phyloP scores from a whole-genome alignment of 2,888 invertebrate genomes.

The Spilarctia lutea region DNA sequence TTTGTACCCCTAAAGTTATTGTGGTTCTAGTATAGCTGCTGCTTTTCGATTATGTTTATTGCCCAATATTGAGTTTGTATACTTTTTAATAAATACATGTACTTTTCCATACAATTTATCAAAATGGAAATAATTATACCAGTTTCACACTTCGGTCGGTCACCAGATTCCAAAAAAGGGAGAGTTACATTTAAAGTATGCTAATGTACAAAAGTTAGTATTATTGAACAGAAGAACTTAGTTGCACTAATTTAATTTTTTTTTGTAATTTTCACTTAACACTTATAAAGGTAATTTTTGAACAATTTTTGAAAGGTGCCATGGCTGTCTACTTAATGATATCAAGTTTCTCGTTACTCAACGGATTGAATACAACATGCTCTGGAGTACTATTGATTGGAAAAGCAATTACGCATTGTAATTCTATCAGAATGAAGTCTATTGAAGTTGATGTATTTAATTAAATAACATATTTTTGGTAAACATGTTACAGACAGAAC shows the following conservation, averaged over 20 bases:
- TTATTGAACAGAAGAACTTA: not conserved
- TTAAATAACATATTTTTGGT: not conserved
- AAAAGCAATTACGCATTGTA: not conserved
- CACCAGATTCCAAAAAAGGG: too few species aligned
- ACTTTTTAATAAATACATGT: too few species aligned
- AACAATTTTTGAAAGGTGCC: not conserved
- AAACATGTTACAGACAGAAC: not conserved
- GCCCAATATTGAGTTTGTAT: too few species aligned
- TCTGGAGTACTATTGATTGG: not conserved
- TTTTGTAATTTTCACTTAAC: not conserved
- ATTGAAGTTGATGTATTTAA: not conserved
- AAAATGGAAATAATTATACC: too few species aligned
- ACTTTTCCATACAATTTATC: too few species aligned
- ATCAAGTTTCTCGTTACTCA: not conserved
- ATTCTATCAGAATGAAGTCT: not conserved
- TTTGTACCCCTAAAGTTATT: too few species aligned
- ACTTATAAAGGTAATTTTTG: not conserved
- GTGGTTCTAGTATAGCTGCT: too few species aligned
- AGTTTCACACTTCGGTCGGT: too few species aligned
- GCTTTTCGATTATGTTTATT: too few species aligned
- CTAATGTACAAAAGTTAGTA: not conserved
- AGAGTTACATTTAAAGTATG: too few species aligned
- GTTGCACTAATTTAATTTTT: not conserved
- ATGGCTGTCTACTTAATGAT: not conserved
- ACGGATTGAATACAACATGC: not conserved